Evolutionary conservation across 1,140 invertebrate species (phyloP), one percentile per base, ranked within the genome.

Genomic region (Chrysoperla carnea): DNA sequence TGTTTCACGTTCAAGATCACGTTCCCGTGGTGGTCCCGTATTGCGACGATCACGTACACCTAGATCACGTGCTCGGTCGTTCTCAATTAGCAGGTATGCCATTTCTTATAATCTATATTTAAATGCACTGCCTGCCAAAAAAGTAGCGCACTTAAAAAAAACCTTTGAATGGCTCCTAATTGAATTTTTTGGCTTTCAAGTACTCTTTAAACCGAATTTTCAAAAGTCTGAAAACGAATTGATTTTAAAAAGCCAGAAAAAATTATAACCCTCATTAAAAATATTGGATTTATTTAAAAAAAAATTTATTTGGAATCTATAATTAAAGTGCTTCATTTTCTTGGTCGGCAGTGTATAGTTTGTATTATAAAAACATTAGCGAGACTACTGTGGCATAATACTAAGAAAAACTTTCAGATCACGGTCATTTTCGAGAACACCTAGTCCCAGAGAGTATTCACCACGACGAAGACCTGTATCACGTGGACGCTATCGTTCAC

Each of bases 21-120:
- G 35, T 1, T 31, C 31, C 1, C 29, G 40, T 5, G 31, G 40
- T 15, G 15, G 33, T 36, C 35, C 41, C 9, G 6, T 17, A 8
- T 6, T 9, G 9, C 6, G 41, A n/a, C 31, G 29, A 12, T 14
- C 12, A 17, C 33, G 41, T 11, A 36, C 41, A 23, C 40, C 40
- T 6, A 27, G 52, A 27, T 53, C 52, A 37, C 45, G 57, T 12
- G 53, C 52, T 6, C 50, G 54, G 29, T 68, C 68, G 12, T 62
- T 60, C 42, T 52, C 53, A 8, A 64, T 71, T 2, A 72, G 68
- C 60, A 63, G 70, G 70, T 71, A 56, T 48, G 52, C 55, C 55
- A 31, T 36, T 17, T 45, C n/a, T n/a, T 38, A 36, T 36, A 17
- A 13, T 36, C 6, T 42, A 40, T 27, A 54, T 49, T 49, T 44